Conservation (phyloP, 2,888 invertebrate species). For the Tenthredo amoena region DNA sequence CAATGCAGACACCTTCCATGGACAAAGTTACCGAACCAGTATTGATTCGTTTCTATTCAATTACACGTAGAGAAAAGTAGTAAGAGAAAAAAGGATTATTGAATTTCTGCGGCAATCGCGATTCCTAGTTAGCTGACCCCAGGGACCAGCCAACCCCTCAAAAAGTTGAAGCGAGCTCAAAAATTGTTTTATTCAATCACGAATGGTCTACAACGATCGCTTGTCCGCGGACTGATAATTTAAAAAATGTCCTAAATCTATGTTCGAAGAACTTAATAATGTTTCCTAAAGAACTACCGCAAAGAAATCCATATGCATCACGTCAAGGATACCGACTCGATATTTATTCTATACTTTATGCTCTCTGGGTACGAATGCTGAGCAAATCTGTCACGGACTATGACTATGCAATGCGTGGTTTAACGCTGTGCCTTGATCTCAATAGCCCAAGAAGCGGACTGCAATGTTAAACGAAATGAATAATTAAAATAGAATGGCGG, state of each 20-base stretch:
- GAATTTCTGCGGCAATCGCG: conserved; percentile 23
- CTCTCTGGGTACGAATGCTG: conserved; percentile 18
- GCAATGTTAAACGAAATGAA: conserved; percentile 28
- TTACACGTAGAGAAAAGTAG: neutral
- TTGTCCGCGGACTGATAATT: neutral
- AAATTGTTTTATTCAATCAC: neutral
- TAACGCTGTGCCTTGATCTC: conserved; percentile 44
- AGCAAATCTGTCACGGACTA: conserved; percentile 46
- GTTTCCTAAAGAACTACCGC: neutral
- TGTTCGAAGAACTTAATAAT: neutral
- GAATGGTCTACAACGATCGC: neutral
- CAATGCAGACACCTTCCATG: neutral
- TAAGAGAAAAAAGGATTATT: neutral
- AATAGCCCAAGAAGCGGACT: conserved; percentile 42
- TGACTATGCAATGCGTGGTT: conserved; percentile 32
- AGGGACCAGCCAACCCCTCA: neutral
- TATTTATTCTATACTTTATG: conserved; percentile 18
- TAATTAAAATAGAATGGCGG: conserved; percentile 18
- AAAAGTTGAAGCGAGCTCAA: neutral
- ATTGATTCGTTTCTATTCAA: conserved; percentile 32
- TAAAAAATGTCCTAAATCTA: neutral
- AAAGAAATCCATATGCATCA: conserved; percentile 17
- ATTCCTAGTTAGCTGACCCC: conserved; percentile 27
- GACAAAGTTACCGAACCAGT: neutral
- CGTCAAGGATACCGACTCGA: conserved; percentile 42